Conservation (phyloP, 2,888 invertebrate species). For the Eupithecia vulgata region DNA sequence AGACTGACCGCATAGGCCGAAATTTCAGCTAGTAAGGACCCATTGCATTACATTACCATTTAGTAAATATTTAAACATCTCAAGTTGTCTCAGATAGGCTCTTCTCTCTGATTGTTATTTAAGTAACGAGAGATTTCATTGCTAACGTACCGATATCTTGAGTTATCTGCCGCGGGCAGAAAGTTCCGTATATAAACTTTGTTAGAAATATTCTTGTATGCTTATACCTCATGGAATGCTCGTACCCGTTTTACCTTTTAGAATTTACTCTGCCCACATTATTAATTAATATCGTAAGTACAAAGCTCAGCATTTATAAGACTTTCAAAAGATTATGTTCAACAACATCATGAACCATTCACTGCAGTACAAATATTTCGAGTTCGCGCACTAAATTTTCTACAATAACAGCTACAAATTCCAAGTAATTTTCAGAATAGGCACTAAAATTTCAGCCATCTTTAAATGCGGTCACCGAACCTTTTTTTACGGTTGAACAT, state of each 20-base stretch:
- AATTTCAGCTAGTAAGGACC: background rate
- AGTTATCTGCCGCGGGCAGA: slow-evolving; percentile 36
- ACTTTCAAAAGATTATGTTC: background rate
- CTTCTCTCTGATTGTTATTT: slow-evolving; percentile 27
- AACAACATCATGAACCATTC: background rate
- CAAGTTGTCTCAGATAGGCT: slow-evolving; percentile 3
- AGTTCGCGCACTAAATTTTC: slow-evolving; percentile 1
- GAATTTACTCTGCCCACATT: slow-evolving; percentile 11
- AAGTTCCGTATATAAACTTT: slow-evolving; percentile 35
- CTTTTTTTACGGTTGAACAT: slow-evolving; percentile 28
- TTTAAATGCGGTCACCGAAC: slow-evolving; percentile 27
- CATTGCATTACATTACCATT: background rate
- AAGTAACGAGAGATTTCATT: slow-evolving; percentile 27
- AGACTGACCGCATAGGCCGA: background rate
- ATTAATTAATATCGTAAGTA: slow-evolving; percentile 2
- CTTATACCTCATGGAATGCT: slow-evolving; percentile 21
- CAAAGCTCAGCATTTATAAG: background rate
- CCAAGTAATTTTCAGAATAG: slow-evolving; percentile 14
- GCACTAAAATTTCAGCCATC: slow-evolving; percentile 18
- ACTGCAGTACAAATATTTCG: background rate
- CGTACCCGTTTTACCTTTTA: slow-evolving; percentile 11
- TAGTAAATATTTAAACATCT: background rate
- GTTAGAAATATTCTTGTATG: slow-evolving; percentile 33
- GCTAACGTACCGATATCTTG: slow-evolving; percentile 36
- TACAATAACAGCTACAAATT: background rate